Conservation (phyloP, 2,113 vertebrate species). For the Fregetta grallaria region DNA sequence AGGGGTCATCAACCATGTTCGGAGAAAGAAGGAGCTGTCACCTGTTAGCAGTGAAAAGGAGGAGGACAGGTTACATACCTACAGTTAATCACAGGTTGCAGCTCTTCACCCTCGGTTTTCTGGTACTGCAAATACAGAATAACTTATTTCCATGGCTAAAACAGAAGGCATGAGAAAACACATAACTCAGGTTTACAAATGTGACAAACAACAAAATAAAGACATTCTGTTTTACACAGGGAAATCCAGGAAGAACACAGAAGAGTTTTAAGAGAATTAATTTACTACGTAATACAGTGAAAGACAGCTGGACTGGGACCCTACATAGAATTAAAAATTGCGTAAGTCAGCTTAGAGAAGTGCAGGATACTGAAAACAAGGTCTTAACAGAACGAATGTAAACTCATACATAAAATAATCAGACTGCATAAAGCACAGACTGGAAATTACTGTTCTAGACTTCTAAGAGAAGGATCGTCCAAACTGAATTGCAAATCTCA, state of each 20-base stretch:
- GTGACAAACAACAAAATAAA: background rate
- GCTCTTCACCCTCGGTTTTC: background rate
- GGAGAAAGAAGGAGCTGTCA: constrained; percentile 84
- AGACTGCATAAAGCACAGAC: background rate
- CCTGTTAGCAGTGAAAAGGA: constrained; percentile 68
- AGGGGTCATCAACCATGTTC: constrained; percentile 92
- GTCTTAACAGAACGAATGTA: background rate
- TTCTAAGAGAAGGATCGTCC: background rate
- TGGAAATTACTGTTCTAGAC: background rate
- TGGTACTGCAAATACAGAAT: background rate
- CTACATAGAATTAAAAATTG: background rate
- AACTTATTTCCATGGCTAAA: background rate
- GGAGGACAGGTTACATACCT: background rate
- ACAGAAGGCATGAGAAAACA: background rate
- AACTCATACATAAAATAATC: background rate
- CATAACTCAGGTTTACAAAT: background rate
- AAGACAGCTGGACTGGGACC: background rate
- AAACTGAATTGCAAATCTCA: background rate
- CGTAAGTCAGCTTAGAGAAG: background rate
- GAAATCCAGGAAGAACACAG: background rate
- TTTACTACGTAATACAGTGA: background rate
- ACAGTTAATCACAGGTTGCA: background rate
- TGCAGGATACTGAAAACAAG: background rate
- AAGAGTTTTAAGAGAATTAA: background rate
- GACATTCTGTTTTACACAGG: background rate